Evolutionary conservation across 2,888 invertebrate genomes (phyloP).

Genomic region (Dynastes tityus): DNA sequence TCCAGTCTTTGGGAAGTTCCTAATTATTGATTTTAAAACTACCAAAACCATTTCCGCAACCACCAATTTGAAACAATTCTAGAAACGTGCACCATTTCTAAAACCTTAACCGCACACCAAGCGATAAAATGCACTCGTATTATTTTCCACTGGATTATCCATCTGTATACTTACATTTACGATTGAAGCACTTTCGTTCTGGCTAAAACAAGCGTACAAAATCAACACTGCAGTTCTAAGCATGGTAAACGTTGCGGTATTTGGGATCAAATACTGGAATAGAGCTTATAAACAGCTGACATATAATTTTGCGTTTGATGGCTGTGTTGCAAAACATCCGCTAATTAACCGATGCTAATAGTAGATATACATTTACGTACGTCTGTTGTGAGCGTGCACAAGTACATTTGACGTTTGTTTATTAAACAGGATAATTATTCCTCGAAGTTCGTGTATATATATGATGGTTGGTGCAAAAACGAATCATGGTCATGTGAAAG

Average conservation of each 20-base stretch:
- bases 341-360: neutral
- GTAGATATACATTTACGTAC: neutral
- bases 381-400: too few relatives aligned
- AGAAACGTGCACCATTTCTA: too few relatives aligned
- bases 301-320: neutral
- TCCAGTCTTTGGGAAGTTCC: too few relatives aligned
- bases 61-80: too few relatives aligned
- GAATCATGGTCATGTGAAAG: too few relatives aligned
- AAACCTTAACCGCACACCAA: too few relatives aligned
- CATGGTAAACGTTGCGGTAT: neutral
- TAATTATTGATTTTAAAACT: too few relatives aligned
- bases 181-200: slow-evolving; percentile 25
- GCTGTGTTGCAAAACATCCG: slow-evolving; percentile 13
- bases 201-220: neutral
- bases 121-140: too few relatives aligned
- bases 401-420: neutral
- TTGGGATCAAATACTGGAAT: neutral
- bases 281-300: neutral
- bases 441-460: neutral
- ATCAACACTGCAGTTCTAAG: slow-evolving; percentile 26
- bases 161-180: slow-evolving; percentile 21
- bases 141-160: neutral
- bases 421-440: neutral
- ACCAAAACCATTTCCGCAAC: too few relatives aligned
- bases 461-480: too few relatives aligned